These are phyloP conservation scores for Neotragus pygmaeus DNA, from an alignment of 2,113 vertebrate species.

Conservation along the genomic window DNA sequence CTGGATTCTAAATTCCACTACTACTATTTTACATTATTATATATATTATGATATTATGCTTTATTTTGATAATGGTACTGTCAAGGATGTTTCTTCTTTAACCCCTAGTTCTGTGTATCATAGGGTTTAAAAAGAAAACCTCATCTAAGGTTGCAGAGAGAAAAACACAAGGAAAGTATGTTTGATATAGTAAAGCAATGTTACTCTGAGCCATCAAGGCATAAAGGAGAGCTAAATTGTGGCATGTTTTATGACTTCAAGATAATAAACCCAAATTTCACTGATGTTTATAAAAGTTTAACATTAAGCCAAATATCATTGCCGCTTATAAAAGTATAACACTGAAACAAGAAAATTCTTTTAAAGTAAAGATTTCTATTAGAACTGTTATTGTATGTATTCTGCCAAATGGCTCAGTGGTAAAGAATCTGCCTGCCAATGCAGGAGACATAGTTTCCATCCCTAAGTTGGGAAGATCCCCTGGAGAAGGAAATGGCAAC, in stretches of 20 bases:
- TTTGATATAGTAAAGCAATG: constrained; percentile 6
- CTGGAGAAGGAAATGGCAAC: background rate
- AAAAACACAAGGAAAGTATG: background rate
- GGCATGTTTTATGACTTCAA: constrained; percentile 28
- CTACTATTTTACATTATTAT: background rate
- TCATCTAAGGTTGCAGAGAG: background rate
- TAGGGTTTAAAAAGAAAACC: background rate
- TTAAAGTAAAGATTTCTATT: background rate
- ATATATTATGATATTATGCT: background rate
- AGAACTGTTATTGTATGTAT: background rate
- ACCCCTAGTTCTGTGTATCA: background rate
- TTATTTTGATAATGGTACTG: background rate
- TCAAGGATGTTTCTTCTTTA: background rate
- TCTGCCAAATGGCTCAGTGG: background rate
- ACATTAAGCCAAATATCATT: background rate
- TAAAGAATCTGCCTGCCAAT: background rate
- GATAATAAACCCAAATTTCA: constrained; percentile 50
- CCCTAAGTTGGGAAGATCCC: background rate
- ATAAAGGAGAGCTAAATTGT: background rate
- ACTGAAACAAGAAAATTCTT: constrained; percentile 7
- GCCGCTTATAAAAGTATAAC: constrained; percentile 17
- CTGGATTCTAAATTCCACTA: background rate
- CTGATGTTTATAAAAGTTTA: constrained; percentile 34
- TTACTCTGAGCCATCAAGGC: background rate
- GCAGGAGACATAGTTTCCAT: background rate